These are phyloP conservation scores for Battus philenor DNA, from an alignment of 1,140 invertebrate species.

Conservation along the genomic window DNA sequence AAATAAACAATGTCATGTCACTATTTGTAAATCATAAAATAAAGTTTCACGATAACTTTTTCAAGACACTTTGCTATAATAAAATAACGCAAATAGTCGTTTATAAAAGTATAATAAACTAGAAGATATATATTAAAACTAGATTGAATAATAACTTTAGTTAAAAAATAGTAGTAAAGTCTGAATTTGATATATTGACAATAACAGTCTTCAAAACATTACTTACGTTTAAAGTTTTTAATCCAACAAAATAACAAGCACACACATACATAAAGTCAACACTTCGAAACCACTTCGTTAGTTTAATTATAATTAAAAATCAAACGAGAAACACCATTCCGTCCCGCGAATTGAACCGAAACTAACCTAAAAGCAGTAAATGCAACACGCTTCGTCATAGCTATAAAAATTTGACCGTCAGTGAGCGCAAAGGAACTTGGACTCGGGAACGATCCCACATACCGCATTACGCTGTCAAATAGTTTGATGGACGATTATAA, in stretches of 20 bases:
- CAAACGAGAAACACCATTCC: slow-evolving; percentile 30
- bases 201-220: background rate
- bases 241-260: slow-evolving; percentile 19
- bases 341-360: slow-evolving; percentile 37
- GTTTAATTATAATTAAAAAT: slow-evolving; percentile 36
- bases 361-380: slow-evolving; percentile 64
- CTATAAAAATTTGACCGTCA: slow-evolving; percentile 66
- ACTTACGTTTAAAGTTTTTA: too few relatives aligned
- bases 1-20: too few relatives aligned
- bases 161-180: too few relatives aligned
- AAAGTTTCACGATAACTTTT: too few relatives aligned
- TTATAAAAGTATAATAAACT: too few relatives aligned
- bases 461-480: slow-evolving; percentile 5
- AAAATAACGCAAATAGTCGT: too few relatives aligned
- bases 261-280: slow-evolving; percentile 18
- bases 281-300: slow-evolving; percentile 27
- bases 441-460: slow-evolving; percentile 30
- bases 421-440: slow-evolving; percentile 48
- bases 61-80: too few relatives aligned
- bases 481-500: slow-evolving; percentile 8
- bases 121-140: too few relatives aligned
- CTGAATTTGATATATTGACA: too few relatives aligned
- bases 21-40: too few relatives aligned
- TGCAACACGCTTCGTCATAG: slow-evolving; percentile 29
- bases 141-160: too few relatives aligned